A percentile compares a stretch with the other conserved stretches of the same genome.
phyloP scores from a whole-genome alignment of 2,888 invertebrate species.

The Tenthredo notha region DNA sequence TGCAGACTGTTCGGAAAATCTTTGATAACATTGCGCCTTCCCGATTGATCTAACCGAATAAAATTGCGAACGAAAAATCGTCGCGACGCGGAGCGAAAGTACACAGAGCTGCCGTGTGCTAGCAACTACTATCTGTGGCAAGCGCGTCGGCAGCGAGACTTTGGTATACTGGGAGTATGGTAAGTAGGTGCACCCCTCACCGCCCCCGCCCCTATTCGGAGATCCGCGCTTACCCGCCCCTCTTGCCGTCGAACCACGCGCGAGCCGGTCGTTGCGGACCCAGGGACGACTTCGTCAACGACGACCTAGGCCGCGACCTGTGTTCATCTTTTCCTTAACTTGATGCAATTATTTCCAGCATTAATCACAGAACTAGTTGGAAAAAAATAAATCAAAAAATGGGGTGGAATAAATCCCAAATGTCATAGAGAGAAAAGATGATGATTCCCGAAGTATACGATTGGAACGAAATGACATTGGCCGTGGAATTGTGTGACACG shows the following conservation, averaged over 20 bases:
- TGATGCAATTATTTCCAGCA: neutral
- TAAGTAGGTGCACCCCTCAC: constrained; percentile 76
- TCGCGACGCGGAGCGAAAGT: constrained; percentile 32
- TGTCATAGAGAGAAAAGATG: neutral
- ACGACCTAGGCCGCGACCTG: neutral
- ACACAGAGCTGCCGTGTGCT: constrained; percentile 65
- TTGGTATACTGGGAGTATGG: constrained; percentile 76
- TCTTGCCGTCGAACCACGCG: constrained; percentile 52
- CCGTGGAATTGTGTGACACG: neutral
- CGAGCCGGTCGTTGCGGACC: constrained; percentile 56
- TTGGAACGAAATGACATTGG: neutral
- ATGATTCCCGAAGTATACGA: neutral
- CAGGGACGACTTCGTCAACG: constrained; percentile 61
- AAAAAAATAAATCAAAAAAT: neutral
- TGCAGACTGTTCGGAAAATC: neutral
- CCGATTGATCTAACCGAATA: neutral
- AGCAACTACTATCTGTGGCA: constrained; percentile 75
- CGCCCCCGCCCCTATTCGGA: constrained; percentile 57
- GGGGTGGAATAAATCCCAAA: neutral
- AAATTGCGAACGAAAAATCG: constrained; percentile 9
- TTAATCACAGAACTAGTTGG: neutral
- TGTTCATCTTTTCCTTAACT: neutral
- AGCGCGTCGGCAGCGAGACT: constrained; percentile 70
- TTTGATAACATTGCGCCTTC: neutral
- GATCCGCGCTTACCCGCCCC: constrained; percentile 60